Base-by-base conservation (phyloP, 2,797 vertebrate genomes). In the Rachycentron canadum region DNA sequence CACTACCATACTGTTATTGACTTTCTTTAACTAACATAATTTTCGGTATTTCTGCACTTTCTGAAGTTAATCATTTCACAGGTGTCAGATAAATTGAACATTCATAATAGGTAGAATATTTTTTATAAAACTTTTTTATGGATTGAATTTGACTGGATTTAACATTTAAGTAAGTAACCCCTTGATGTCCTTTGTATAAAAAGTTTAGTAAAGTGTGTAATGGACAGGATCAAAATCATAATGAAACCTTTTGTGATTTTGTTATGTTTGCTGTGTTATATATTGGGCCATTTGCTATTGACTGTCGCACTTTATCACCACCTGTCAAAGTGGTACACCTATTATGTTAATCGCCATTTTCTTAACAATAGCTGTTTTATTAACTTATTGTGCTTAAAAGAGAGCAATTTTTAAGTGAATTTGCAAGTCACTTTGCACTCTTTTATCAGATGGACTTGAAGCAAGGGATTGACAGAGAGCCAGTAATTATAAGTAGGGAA, bases 221-320 rank as follows among this genome's bases (percentile, higher is more conserved):
- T 56, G 34, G 56, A 40, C 34, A 41, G 40, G 45, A 70, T 57
- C 32, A 57, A 73, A 76, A 67, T 67, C n/a, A 52, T 16, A 67
- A 73, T 62, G 8, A 45, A 73, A 77, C 26, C 21, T 65, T 70
- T 73, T 25, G 49, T 41, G 14, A 16, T 0, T 63, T 50, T 68
- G 16, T 56, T 26, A 40, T 64, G 68, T 80, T 80, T 70, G 5
- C 26, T 56, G 16, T 25, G 38, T 70, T 82, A 38, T 76, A 41
- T 64, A 58, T 28, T 57, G 47, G 25, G n/a, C 52, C 41, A 75
- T 56, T 79, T 74, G 41, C 60, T 76, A 19, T 49, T 78, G 63
- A 74, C 78, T 72, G 73, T 76, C 62, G 40, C 50, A 47, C 53
- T 86, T 77, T 86, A 82, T 82, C 85, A 88, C 81, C 53, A 57